Evolutionary conservation across 2,113 vertebrate genomes (phyloP), one percentile per base, ranked within the genome.

Genomic region (Pandion haliaetus): DNA sequence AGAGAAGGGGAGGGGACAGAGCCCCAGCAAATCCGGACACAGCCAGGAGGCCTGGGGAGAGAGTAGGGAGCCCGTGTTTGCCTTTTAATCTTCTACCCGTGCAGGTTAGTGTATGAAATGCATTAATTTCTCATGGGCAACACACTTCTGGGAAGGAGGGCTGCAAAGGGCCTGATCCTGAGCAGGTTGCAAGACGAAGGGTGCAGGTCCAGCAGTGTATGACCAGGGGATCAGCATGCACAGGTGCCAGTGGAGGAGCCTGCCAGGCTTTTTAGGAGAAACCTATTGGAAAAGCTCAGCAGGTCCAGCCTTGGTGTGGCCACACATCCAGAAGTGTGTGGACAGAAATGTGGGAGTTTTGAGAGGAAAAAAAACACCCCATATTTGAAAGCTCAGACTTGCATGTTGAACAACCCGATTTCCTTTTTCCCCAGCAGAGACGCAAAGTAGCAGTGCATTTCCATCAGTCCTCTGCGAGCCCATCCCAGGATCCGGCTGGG

Each of bases 281-380:
- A 65, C 7, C 18, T 44, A 4, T n/a, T 73, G 71, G 62, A 86
- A 88, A 88, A 77, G 4, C 44, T 92, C 67, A 29, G 8, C 21
- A 18, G 26, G 14, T 31, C 47, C 55, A 59, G 17, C 44, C 16
- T 57, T 34, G n/a, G 10, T 21, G 62, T 29, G n/a, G 57, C 25
- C 2, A 0, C 11, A 6, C 2, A 5, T 25, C 28, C 66, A 21
- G 50, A 62, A 91, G 4, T 1, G 4, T 0, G 0, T 31, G 23
- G 31, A 31, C 8, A 67, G 57, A 69, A 50, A 5, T 1, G 1
- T 3, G 31, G 52, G 28, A 28, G 6, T 55, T 67, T 5, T 0
- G 10, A 31, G 15, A 92, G 47, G 8, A 25, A 52, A 54, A 10
- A 5, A 52, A 54, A 10, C 4, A 2, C 0, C 0, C 12, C 25